phyloP scores from a whole-genome alignment of 2,797 vertebrate genomes.

The Acipenser oxyrinchus region DNA sequence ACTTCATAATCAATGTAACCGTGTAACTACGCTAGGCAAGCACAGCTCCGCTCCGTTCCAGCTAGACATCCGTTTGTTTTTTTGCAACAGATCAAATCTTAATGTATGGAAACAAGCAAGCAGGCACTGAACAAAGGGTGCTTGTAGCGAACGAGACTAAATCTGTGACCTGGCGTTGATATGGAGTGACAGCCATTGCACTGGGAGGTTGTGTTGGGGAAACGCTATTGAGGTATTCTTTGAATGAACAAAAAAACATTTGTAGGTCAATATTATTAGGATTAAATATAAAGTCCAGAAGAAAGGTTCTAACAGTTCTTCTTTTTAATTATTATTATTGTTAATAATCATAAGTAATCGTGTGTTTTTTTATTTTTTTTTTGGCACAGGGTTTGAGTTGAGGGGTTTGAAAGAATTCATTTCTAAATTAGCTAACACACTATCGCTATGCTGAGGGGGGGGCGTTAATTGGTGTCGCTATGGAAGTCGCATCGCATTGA shows the following conservation, averaged over 20 bases:
- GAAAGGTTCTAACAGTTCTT: no score
- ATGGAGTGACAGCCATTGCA: constrained; percentile 17
- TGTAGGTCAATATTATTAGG: constrained; percentile 25
- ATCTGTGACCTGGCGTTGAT: constrained; percentile 51
- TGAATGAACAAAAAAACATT: constrained; percentile 38
- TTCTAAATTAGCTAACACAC: no score
- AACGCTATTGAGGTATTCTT: constrained; percentile 22
- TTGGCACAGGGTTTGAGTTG: no score
- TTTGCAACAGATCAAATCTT: constrained; percentile 13
- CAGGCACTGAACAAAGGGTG: constrained; percentile 18
- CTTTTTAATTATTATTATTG: no score
- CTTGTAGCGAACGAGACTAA: constrained; percentile 59
- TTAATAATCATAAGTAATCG: no score
- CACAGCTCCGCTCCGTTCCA: constrained; percentile 35
- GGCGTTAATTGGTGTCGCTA: no score
- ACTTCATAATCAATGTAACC: constrained; percentile 55
- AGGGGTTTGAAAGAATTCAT: no score
- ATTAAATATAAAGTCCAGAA: constrained; percentile 14
- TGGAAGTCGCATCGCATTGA: no score
- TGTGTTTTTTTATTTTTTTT: no score
- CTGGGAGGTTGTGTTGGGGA: constrained; percentile 11
- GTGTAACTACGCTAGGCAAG: constrained; percentile 49
- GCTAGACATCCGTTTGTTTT: constrained; percentile 16
- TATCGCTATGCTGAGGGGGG: no score
- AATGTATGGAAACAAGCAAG: not conserved